These are phyloP conservation scores for Sardina pilchardus DNA, from an alignment of 2,113 vertebrate genomes.

Conservation along the genomic window DNA sequence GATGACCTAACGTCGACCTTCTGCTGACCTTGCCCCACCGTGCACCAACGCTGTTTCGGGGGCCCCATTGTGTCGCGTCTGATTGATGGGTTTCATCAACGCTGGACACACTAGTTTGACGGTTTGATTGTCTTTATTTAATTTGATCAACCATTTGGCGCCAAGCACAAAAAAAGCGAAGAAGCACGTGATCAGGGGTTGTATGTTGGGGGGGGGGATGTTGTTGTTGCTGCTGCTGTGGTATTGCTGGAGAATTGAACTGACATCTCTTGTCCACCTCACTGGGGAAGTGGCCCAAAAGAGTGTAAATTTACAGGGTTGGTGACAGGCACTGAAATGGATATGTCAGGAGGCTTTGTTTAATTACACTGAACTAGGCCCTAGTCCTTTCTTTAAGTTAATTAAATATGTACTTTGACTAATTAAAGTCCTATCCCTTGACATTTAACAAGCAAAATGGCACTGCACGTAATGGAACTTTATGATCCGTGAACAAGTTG, in stretches of 20 bases:
- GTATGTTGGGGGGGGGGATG: not conserved
- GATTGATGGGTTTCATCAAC: not conserved
- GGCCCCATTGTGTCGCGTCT: not conserved
- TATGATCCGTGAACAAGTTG: constrained; percentile 45
- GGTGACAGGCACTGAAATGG: constrained; percentile 42
- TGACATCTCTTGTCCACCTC: not conserved
- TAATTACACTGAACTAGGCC: constrained; percentile 42
- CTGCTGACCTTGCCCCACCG: constrained; percentile 58
- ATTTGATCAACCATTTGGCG: not conserved
- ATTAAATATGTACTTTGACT: constrained; percentile 57
- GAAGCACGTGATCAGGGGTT: not conserved
- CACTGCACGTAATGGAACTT: constrained; percentile 41
- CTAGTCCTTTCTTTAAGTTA: constrained; percentile 43
- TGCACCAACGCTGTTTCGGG: not conserved
- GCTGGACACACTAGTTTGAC: not conserved
- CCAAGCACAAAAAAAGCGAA: not conserved
- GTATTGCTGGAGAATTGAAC: constrained; percentile 1
- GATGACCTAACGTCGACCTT: constrained; percentile 56
- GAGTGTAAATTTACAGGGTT: not conserved
- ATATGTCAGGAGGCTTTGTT: constrained; percentile 41
- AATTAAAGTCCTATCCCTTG: constrained; percentile 48
- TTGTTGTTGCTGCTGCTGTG: not conserved
- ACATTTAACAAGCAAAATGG: constrained; percentile 45
- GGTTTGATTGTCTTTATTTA: not conserved
- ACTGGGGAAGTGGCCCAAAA: not conserved